A percentile compares a stretch with the other conserved stretches of the same genome.
Conservation (phyloP, 2,113 vertebrate species). For the Proteles cristata region DNA sequence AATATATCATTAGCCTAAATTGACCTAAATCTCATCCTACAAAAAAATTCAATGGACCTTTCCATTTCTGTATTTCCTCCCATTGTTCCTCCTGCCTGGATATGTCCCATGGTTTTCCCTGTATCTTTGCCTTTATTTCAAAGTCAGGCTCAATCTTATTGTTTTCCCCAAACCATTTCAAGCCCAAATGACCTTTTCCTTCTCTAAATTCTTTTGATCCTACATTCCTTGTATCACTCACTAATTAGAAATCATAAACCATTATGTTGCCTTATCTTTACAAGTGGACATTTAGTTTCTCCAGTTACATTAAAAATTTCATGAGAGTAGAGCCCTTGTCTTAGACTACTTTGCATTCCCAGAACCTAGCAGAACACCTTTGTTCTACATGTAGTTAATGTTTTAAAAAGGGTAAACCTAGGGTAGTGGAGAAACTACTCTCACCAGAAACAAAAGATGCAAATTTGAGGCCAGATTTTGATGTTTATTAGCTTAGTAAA, state of each 20-base stretch:
- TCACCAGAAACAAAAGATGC: background rate
- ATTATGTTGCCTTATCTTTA: background rate
- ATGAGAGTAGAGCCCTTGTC: background rate
- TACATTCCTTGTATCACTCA: background rate
- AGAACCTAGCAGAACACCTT: background rate
- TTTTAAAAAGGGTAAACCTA: background rate
- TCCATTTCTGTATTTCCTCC: background rate
- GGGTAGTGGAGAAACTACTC: background rate
- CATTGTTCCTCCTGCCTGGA: background rate
- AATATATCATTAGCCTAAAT: background rate
- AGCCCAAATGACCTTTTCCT: background rate
- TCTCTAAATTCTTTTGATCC: background rate
- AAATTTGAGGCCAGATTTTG: background rate
- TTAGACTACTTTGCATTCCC: background rate
- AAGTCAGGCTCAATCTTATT: background rate
- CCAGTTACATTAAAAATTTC: background rate
- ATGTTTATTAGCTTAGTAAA: background rate
- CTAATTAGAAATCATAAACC: background rate
- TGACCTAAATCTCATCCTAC: background rate
- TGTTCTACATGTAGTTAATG: background rate
- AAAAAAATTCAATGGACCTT: background rate
- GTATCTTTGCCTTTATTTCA: background rate
- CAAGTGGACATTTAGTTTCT: background rate
- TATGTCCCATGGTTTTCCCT: background rate
- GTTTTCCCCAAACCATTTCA: background rate